phyloP scores from a whole-genome alignment of 2,797 vertebrate species.

The Craterocephalus amniculus region DNA sequence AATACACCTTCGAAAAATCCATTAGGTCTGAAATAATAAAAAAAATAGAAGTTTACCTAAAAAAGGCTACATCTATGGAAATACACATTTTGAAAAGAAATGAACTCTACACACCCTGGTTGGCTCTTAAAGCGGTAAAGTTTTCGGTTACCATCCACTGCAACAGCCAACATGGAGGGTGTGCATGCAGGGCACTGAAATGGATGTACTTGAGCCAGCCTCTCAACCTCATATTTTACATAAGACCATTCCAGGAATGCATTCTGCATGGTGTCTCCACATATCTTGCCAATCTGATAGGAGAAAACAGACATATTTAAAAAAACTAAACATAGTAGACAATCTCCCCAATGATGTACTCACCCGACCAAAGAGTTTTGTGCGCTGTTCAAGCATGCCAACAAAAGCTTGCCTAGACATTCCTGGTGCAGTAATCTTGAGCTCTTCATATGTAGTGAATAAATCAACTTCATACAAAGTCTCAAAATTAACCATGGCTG shows the following conservation, averaged over 20 bases:
- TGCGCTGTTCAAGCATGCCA: neutral
- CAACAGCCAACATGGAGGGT: slow-evolving; percentile 29
- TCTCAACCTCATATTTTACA: slow-evolving; percentile 18
- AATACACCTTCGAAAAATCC: slow-evolving; percentile 1
- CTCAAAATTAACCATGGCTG: slow-evolving; percentile 4
- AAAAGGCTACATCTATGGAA: neutral
- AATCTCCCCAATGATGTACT: neutral
- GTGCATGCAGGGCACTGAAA: slow-evolving; percentile 24
- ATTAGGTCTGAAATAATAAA: neutral
- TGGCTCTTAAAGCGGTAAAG: neutral
- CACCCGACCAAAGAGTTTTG: slow-evolving; percentile 14
- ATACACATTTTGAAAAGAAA: neutral
- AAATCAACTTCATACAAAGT: neutral
- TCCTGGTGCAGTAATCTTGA: slow-evolving; percentile 2
- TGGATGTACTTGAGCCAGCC: slow-evolving; percentile 4
- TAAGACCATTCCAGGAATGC: slow-evolving; percentile 16
- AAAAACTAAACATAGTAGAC: too few species aligned
- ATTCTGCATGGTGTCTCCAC: slow-evolving; percentile 8
- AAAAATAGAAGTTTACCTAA: neutral
- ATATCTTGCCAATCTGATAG: slow-evolving; percentile 24
- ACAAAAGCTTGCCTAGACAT: slow-evolving; percentile 22
- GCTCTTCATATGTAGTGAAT: neutral
- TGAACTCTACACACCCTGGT: slow-evolving; percentile 1
- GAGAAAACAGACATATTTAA: neutral
- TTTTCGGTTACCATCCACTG: slow-evolving; percentile 8